These are phyloP conservation scores for Sphecodes monilicornis DNA, from an alignment of 2,888 invertebrate genomes.

Conservation along the genomic window DNA sequence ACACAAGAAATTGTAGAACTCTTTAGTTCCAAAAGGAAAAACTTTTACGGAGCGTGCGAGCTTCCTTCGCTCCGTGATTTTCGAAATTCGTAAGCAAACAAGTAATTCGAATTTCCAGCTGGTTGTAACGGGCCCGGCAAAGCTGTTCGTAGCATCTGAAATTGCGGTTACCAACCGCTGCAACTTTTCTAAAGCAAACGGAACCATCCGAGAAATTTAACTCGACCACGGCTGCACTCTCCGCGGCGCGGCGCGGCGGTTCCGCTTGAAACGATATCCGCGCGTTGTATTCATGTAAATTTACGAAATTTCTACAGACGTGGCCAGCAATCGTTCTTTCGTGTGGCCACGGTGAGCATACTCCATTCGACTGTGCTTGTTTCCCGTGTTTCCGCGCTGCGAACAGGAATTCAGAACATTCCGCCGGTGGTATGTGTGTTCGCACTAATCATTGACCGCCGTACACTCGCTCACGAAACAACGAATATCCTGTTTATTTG, in stretches of 20 bases:
- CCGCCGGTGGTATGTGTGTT: slow-evolving; percentile 35
- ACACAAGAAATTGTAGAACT: neutral
- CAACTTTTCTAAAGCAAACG: slow-evolving; percentile 52
- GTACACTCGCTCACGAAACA: slow-evolving; percentile 11
- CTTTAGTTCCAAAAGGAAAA: neutral
- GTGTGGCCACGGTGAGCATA: neutral
- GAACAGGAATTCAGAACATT: slow-evolving; percentile 52
- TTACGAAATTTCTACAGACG: slow-evolving; percentile 62
- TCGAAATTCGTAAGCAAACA: neutral
- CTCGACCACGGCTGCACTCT: neutral
- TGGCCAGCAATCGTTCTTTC: slow-evolving; percentile 51
- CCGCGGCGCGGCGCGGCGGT: neutral
- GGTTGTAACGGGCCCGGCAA: slow-evolving; percentile 8
- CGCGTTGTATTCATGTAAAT: slow-evolving; percentile 63
- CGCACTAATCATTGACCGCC: slow-evolving; percentile 55
- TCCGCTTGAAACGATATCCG: slow-evolving; percentile 38
- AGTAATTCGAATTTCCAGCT: neutral
- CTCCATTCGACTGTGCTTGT: slow-evolving; percentile 25
- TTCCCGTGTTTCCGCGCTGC: slow-evolving; percentile 14
- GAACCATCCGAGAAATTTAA: slow-evolving; percentile 48
- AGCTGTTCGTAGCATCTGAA: slow-evolving; percentile 26
- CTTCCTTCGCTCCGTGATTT: neutral
- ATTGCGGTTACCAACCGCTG: slow-evolving; percentile 9
- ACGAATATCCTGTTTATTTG: slow-evolving; percentile 27
- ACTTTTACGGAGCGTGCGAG: neutral